A percentile compares a stretch with the other conserved stretches of the same genome.
Evolutionary conservation across 2,888 invertebrate genomes (phyloP).

Genomic region (Thecophora atra): DNA sequence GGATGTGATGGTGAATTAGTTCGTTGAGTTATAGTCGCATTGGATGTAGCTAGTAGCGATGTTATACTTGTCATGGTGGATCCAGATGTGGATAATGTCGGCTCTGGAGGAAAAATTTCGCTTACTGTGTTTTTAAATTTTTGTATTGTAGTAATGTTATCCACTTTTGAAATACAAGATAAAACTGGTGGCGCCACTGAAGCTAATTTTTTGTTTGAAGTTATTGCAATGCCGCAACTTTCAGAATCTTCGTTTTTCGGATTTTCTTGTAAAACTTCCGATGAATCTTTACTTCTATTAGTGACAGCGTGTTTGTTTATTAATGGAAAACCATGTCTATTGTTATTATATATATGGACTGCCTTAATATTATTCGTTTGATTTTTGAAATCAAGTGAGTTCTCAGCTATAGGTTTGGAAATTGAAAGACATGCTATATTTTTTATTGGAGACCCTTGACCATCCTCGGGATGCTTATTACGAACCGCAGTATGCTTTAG

Average conservation of each 20-base stretch:
- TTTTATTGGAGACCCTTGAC: background rate
- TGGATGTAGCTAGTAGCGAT: slow-evolving; percentile 36
- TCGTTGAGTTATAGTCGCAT: slow-evolving; percentile 35
- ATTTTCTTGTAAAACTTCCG: slow-evolving; percentile 27
- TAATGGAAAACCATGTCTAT: background rate
- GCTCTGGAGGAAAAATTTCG: background rate
- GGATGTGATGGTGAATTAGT: slow-evolving; percentile 37
- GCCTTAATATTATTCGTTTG: background rate
- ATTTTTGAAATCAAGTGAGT: background rate
- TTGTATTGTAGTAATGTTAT: slow-evolving; percentile 30
- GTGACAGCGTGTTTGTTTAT: background rate
- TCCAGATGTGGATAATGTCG: slow-evolving; percentile 3
- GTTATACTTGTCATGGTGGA: slow-evolving; percentile 35
- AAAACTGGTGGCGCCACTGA: slow-evolving; percentile 10
- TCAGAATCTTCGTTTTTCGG: slow-evolving; percentile 37
- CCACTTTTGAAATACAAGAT: slow-evolving; percentile 29
- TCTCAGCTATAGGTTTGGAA: background rate
- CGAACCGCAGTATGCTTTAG: background rate
- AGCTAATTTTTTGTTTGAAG: slow-evolving; percentile 33
- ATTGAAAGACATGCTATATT: background rate
- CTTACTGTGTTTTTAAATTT: slow-evolving; percentile 16
- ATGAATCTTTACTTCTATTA: background rate
- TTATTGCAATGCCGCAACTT: slow-evolving; percentile 30
- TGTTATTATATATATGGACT: background rate
- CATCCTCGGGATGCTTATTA: background rate